A percentile compares a stretch with the other conserved stretches of the same genome.
These are phyloP conservation scores for Enteromius paludinosus DNA, from an alignment of 2,797 vertebrate genomes.

Conservation along the genomic window DNA sequence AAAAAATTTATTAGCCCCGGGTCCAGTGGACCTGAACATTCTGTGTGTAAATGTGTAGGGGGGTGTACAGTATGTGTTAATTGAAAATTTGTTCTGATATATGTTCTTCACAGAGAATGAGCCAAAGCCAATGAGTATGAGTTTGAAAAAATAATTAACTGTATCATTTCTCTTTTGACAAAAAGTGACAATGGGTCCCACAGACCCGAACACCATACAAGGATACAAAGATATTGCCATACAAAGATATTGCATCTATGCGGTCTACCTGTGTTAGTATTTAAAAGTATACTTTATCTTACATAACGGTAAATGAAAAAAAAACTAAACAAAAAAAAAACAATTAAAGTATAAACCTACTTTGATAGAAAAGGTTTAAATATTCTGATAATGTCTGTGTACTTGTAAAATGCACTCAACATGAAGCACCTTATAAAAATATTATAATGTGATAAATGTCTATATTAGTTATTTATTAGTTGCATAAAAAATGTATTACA, in stretches of 20 bases:
- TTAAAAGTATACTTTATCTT: neutral
- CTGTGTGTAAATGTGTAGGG: too few species aligned
- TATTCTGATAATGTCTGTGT: neutral
- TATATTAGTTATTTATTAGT: conserved; percentile 19
- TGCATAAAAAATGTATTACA: neutral
- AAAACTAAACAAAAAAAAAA: neutral
- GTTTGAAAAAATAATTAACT: too few species aligned
- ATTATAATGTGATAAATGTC: conserved; percentile 18
- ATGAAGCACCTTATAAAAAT: neutral
- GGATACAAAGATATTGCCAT: too few species aligned
- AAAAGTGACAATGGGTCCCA: too few species aligned
- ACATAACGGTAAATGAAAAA: neutral
- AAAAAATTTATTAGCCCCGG: too few species aligned
- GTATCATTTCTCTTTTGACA: too few species aligned
- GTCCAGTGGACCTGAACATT: too few species aligned
- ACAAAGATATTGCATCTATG: neutral
- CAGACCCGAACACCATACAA: too few species aligned
- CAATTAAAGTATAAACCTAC: neutral
- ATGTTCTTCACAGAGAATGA: too few species aligned
- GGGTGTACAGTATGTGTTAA: too few species aligned
- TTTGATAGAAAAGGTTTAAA: neutral
- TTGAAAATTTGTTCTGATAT: too few species aligned
- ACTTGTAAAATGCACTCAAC: neutral
- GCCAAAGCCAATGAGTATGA: too few species aligned
- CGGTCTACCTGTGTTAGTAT: neutral